Conservation (phyloP, 35 echinoderm and acorn worm species). For the Heliocidaris tuberculata region DNA sequence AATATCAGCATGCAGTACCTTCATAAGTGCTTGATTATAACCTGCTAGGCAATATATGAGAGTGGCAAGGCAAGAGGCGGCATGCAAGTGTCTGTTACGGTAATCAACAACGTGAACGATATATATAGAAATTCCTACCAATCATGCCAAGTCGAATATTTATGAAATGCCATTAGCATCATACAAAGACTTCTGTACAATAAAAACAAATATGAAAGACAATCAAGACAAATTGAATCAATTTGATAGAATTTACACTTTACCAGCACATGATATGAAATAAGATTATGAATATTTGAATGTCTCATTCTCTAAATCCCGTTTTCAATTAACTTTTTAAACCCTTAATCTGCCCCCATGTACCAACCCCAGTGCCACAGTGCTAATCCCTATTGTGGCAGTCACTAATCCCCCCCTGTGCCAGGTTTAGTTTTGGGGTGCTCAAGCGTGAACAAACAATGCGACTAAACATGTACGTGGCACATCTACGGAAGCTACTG, state of each 20-base stretch:
- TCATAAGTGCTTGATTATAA: not conserved
- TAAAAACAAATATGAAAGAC: constrained; percentile 24
- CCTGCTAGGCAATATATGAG: not conserved
- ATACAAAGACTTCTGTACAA: constrained; percentile 49
- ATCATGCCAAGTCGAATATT: constrained; percentile 5
- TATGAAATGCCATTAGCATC: constrained; percentile 40
- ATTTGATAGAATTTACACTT: not conserved
- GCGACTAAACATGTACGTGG: too few species aligned
- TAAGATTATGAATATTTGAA: not conserved
- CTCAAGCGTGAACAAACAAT: too few species aligned
- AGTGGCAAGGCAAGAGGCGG: not conserved
- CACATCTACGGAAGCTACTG: too few species aligned
- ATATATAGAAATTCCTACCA: not conserved
- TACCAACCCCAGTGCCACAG: too few species aligned
- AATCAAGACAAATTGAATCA: not conserved
- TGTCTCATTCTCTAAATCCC: not conserved
- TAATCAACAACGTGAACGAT: not conserved
- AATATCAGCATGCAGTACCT: not conserved
- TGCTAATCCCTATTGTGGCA: too few species aligned
- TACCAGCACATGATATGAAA: not conserved
- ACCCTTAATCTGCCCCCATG: too few species aligned
- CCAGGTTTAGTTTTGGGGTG: too few species aligned
- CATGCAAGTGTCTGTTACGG: not conserved
- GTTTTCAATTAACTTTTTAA: too few species aligned
- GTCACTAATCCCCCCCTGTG: too few species aligned